A percentile compares a stretch with the other conserved stretches of the same genome.
Conservation (phyloP, 2,888 invertebrate species). For the Eupeodes luniger region DNA sequence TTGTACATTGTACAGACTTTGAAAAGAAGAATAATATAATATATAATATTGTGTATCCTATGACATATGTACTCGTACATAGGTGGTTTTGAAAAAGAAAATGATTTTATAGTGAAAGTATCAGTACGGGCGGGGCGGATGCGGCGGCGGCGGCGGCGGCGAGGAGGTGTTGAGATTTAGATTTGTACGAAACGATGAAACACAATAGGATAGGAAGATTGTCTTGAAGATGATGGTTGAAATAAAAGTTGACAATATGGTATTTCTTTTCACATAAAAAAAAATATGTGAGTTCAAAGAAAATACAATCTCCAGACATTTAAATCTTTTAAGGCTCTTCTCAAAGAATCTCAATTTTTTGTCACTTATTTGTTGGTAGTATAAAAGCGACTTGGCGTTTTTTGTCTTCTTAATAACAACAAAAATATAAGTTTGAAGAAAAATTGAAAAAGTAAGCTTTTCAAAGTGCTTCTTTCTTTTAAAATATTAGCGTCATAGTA, state of each 20-base stretch:
- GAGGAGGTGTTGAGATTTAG: neutral
- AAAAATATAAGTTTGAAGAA: neutral
- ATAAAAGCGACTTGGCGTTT: no score
- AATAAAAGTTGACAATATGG: neutral
- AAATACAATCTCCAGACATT: conserved; percentile 9
- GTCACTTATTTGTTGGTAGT: neutral
- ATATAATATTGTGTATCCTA: conserved; percentile 2
- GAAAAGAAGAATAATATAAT: neutral
- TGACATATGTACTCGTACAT: neutral
- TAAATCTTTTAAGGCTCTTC: neutral
- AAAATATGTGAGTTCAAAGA: conserved; percentile 1
- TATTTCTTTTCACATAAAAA: neutral
- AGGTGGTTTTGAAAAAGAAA: neutral
- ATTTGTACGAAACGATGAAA: conserved; percentile 3
- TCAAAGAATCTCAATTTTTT: neutral
- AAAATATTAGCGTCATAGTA: no score
- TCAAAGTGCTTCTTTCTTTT: neutral
- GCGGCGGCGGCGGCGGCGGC: no score
- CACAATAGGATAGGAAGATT: conserved; percentile 2
- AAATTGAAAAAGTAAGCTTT: neutral
- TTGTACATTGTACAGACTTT: neutral
- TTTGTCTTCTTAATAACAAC: no score
- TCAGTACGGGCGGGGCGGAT: no score
- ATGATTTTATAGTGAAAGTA: conserved; percentile 4
- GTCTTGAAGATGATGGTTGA: neutral